These are phyloP conservation scores for Drosophila punjabiensis DNA, from an alignment of 1,140 invertebrate species.

Conservation along the genomic window DNA sequence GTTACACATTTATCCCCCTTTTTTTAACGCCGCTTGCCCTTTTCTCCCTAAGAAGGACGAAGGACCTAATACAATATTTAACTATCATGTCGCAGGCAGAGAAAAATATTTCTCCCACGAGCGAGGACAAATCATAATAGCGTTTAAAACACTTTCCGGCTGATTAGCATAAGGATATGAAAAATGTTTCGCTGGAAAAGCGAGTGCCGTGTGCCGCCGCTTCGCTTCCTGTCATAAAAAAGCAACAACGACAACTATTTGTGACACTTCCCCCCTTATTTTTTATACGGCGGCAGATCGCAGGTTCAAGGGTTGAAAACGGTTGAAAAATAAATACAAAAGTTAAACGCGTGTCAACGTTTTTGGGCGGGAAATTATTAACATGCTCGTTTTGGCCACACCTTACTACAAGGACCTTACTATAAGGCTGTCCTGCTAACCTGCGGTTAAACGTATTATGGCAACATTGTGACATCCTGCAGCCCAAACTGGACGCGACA, in stretches of 20 bases:
- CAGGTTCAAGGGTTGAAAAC: constrained; percentile 49
- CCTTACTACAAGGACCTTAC: not conserved
- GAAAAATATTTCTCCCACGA: constrained; percentile 44
- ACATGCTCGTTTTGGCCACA: constrained; percentile 42
- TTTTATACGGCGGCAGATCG: too few relatives aligned
- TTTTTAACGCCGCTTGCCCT: constrained; percentile 42
- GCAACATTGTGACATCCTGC: constrained; percentile 66
- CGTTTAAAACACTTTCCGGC: constrained; percentile 49
- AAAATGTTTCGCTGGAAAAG: constrained; percentile 60
- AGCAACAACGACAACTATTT: constrained; percentile 46
- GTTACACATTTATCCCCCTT: constrained; percentile 42
- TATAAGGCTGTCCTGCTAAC: constrained; percentile 4
- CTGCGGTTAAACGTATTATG: constrained; percentile 75
- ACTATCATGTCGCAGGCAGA: constrained; percentile 40
- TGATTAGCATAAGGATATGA: constrained; percentile 76
- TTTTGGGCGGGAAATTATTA: constrained; percentile 64
- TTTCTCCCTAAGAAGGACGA: constrained; percentile 4
- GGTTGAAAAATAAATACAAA: constrained; percentile 31
- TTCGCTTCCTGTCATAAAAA: constrained; percentile 75
- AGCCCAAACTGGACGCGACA: constrained; percentile 37
- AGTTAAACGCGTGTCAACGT: constrained; percentile 60
- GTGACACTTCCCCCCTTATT: constrained; percentile 16
- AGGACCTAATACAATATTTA: constrained; percentile 45
- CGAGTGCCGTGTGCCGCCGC: constrained; percentile 41
- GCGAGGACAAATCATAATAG: constrained; percentile 23